These are phyloP conservation scores for Bergia puertoricense DNA, from an alignment of 92 coral and sea anemone genomes.

Conservation along the genomic window DNA sequence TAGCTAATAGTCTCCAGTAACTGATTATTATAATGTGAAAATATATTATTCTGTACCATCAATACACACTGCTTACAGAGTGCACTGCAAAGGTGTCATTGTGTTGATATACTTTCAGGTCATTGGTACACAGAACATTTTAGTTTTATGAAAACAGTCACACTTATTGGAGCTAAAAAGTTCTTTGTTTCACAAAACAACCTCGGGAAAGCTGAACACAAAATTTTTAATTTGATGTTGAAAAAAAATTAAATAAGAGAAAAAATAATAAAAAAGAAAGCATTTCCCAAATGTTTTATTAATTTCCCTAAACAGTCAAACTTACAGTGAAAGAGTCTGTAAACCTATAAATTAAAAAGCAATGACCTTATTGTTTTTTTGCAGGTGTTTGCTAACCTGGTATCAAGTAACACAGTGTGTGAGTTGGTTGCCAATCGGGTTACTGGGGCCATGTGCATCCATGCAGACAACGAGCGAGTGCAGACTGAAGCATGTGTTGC, in stretches of 20 bases:
- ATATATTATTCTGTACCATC: no score
- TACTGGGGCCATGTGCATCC: constrained; percentile 70
- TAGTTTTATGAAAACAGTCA: neutral
- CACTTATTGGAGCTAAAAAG: neutral
- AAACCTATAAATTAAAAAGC: no score
- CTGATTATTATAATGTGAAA: no score
- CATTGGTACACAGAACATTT: no score
- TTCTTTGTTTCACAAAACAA: neutral
- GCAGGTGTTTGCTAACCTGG: constrained; percentile 36
- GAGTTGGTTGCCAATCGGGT: constrained; percentile 49
- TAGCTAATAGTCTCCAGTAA: no score
- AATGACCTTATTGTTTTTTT: neutral
- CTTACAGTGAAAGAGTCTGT: neutral
- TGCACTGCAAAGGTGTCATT: no score
- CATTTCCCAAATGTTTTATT: no score
- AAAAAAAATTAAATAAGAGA: no score
- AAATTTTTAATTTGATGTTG: no score
- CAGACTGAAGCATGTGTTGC: constrained; percentile 87
- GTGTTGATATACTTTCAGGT: no score
- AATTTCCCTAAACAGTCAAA: neutral
- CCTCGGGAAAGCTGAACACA: neutral
- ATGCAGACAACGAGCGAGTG: constrained; percentile 62
- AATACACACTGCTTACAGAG: no score
- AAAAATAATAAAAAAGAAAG: no score
- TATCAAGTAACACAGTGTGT: constrained; percentile 56